Percentiles rank a stretch among this genome's conserved stretches.
phyloP scores from a whole-genome alignment of 2,888 invertebrate genomes.

The Sericinus montela region DNA sequence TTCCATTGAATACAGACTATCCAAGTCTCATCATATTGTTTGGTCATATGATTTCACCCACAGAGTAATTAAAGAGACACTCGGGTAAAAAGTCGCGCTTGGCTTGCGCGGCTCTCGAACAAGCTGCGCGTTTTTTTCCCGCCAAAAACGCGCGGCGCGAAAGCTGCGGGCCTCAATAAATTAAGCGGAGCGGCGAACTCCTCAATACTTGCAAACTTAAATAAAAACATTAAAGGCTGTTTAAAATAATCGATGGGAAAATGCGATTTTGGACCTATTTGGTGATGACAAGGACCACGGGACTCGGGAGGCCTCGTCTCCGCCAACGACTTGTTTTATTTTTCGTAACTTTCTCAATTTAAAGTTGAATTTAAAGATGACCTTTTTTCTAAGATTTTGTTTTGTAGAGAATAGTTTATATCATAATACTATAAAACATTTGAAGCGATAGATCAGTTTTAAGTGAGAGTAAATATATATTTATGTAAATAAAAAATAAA shows the following conservation, averaged over 20 bases:
- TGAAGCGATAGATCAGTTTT: too few relatives aligned
- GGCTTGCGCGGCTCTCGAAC: slow-evolving; percentile 42
- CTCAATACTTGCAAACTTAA: slow-evolving; percentile 70
- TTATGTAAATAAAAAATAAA: too few relatives aligned
- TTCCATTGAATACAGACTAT: neutral
- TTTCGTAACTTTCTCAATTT: slow-evolving; percentile 14
- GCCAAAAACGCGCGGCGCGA: slow-evolving; percentile 62
- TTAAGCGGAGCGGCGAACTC: slow-evolving; percentile 67
- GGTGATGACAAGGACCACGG: slow-evolving; percentile 51
- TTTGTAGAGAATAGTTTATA: too few relatives aligned
- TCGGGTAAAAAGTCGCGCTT: slow-evolving; percentile 54
- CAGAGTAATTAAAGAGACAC: slow-evolving; percentile 69
- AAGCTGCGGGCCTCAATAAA: slow-evolving; percentile 65
- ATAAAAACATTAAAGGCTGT: slow-evolving; percentile 76
- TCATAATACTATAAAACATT: too few relatives aligned
- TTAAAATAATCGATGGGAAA: slow-evolving; percentile 70
- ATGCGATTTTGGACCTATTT: slow-evolving; percentile 69
- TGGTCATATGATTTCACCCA: slow-evolving; percentile 35
- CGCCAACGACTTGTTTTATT: slow-evolving; percentile 19
- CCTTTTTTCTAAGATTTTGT: too few relatives aligned
- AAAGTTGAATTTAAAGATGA: too few relatives aligned
- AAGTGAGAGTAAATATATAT: too few relatives aligned
- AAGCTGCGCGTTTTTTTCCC: slow-evolving; percentile 57
- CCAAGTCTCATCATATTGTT: neutral
- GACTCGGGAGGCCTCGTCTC: slow-evolving; percentile 36